Evolutionary conservation across 64 coral and sea anemone genomes (phyloP).

Genomic region (Trachythela sp.): DNA sequence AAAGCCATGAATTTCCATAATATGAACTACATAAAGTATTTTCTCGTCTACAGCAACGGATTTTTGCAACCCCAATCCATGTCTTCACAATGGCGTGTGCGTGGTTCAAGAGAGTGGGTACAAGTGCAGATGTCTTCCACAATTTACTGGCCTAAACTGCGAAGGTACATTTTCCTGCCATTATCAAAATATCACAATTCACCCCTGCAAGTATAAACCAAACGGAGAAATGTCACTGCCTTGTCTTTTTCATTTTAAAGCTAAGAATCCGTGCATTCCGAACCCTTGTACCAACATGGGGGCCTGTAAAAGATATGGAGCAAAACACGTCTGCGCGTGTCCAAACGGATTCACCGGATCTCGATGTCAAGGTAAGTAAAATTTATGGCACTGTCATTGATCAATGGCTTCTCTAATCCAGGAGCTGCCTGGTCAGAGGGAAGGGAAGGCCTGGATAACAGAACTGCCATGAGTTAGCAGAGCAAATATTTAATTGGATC

Average conservation of each 20-base stretch:
- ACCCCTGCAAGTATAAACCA: not conserved
- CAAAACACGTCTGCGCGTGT: conserved; percentile 64
- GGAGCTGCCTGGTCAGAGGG: no score
- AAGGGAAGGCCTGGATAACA: no score
- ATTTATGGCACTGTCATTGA: not conserved
- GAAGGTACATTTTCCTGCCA: conserved; percentile 45
- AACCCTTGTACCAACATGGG: conserved; percentile 66
- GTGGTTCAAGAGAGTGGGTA: conserved; percentile 36
- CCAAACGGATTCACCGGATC: conserved; percentile 65
- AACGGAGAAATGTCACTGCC: not conserved
- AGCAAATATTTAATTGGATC: no score
- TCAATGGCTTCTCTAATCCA: no score
- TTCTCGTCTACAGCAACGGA: not conserved
- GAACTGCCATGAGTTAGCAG: no score
- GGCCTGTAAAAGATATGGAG: conserved; percentile 57
- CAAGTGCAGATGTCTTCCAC: conserved; percentile 63
- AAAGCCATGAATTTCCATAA: not conserved
- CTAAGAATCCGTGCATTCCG: conserved; percentile 57
- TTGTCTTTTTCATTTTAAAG: conserved; percentile 25
- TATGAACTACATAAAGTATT: not conserved
- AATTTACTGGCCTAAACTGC: conserved; percentile 63
- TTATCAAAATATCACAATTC: not conserved
- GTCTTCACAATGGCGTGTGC: conserved; percentile 70
- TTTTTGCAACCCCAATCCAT: conserved; percentile 66
- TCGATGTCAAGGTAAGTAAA: conserved; percentile 70